These are phyloP conservation scores for Strigamia transsilvanica DNA, from an alignment of 2,888 invertebrate genomes.

Conservation along the genomic window DNA sequence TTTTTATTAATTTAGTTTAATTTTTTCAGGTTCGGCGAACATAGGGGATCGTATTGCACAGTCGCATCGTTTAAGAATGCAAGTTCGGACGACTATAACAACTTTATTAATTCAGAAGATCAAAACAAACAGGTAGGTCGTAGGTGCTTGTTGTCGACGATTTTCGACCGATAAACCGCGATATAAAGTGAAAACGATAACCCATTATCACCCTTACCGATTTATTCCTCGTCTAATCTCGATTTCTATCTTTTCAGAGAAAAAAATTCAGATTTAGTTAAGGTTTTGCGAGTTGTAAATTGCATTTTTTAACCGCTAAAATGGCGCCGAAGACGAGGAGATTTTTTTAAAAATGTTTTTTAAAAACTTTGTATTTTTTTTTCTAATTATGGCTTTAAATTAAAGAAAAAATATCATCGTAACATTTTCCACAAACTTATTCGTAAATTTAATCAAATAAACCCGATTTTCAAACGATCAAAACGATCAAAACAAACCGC, in stretches of 20 bases:
- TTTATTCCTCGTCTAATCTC: no score
- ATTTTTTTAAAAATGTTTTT: no score
- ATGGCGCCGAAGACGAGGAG: not conserved
- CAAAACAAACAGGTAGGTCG: conserved; percentile 2
- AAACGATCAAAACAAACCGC: no score
- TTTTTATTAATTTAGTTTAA: not conserved
- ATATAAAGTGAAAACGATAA: not conserved
- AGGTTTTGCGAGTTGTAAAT: not conserved
- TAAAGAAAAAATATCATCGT: no score
- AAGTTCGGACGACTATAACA: conserved; percentile 50
- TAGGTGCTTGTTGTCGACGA: not conserved
- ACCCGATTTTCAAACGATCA: no score
- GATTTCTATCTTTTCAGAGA: not conserved
- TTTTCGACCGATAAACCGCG: not conserved
- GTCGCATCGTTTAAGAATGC: conserved; percentile 69
- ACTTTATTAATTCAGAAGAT: conserved; percentile 47
- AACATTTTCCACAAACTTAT: no score
- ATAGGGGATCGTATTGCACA: conserved; percentile 72
- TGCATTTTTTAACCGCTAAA: not conserved
- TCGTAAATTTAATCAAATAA: no score
- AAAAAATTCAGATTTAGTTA: not conserved
- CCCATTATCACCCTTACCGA: no score
- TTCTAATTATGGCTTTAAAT: no score
- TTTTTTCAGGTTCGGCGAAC: conserved; percentile 70
- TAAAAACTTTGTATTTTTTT: no score